Evolutionary conservation across 2,113 vertebrate species (phyloP), one percentile per base, ranked within the genome.

Genomic region (Cochlearius cochlearius): DNA sequence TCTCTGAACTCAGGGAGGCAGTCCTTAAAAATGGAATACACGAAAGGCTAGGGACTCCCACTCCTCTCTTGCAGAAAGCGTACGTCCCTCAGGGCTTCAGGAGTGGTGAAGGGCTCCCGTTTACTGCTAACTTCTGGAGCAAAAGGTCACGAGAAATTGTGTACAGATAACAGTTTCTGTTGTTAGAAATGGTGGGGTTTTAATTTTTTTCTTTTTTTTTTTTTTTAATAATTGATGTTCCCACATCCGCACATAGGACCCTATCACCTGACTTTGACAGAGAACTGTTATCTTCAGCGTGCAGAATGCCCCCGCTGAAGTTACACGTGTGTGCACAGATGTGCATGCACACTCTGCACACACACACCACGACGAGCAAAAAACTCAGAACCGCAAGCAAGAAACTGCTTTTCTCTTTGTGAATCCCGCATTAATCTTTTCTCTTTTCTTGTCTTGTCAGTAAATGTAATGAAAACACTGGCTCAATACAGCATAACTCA

Each of bases 381-480:
- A 34, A 49, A 6, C 6, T 55, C 78, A 60, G 27, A 96, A 77
- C 5, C 27, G 52, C 34, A 43, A 72, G 72, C 67, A 62, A 59
- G 16, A 64, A 82, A 76, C 43, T 52, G 16, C 30, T 84, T 92
- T 88, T 68, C 63, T 81, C 68, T 87, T 60, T 47, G n/a, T 38
- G 64, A 88, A 88, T 49, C n/a, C 45, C 72, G 39, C 7, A 55
- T 77, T 78, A 73, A 73, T 83, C 67, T 92, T 86, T 53, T 64
- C 2, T 50, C 66, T 84, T 64, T 84, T 72, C 67, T 94, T 72
- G 50, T 59, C 53, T 73, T 80, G 64, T 76, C 49, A 52, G 66
- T 41, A 74, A 85, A 39, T 34, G 50, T 71, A 94, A 93, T 52
- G 53, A 91, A 96, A 89, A 94, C 50, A 36, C 67, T 80, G 73